Evolutionary conservation across 2,113 vertebrate species (phyloP).

Genomic region (Gymnarchus niloticus): DNA sequence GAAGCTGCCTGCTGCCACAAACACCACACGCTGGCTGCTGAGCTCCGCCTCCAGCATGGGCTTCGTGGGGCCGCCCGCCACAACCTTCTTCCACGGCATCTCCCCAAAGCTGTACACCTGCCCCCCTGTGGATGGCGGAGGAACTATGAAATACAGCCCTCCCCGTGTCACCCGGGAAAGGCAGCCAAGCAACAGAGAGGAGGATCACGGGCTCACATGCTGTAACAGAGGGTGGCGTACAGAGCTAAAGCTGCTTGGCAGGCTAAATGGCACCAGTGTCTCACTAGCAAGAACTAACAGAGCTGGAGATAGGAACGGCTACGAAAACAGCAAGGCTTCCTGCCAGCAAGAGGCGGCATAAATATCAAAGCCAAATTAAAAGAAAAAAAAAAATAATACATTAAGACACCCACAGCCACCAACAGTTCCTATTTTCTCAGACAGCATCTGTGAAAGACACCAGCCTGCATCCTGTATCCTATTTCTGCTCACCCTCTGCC

Average conservation of each 20-base stretch:
- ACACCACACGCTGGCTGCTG: slow-evolving; percentile 69
- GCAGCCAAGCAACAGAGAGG: background rate
- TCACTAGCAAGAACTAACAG: background rate
- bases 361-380: background rate
- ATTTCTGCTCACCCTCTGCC: slow-evolving; percentile 71
- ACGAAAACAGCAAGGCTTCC: background rate
- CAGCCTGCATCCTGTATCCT: background rate
- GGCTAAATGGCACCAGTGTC: background rate
- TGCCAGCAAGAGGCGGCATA: no score
- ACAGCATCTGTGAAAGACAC: background rate
- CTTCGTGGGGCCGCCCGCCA: slow-evolving; percentile 34
- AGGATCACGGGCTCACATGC: background rate
- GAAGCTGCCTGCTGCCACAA: slow-evolving; percentile 81
- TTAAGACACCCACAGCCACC: background rate
- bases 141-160: background rate
- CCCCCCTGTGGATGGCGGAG: slow-evolving; percentile 64
- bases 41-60: slow-evolving; percentile 76
- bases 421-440: background rate
- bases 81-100: slow-evolving; percentile 74
- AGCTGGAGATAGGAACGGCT: background rate
- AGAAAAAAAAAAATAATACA: background rate
- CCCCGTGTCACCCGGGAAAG: background rate
- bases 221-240: background rate
- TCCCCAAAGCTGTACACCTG: slow-evolving; percentile 88
- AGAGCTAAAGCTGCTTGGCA: background rate